Conservation (phyloP, 2,113 vertebrate genomes). For the Pipa parva region DNA sequence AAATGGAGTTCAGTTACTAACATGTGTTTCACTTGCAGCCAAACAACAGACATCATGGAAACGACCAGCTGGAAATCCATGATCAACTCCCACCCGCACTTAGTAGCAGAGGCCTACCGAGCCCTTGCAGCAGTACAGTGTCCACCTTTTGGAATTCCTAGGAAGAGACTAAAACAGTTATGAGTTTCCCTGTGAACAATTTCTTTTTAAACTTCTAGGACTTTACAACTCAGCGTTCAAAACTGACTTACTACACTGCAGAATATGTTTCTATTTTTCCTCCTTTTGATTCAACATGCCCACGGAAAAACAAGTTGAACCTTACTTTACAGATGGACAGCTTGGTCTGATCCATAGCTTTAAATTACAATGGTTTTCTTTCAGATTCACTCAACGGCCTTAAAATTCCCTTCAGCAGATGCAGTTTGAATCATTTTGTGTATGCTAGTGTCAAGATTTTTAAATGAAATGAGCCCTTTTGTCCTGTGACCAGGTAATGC, state of each 20-base stretch:
- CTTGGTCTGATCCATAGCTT: slow-evolving; percentile 81
- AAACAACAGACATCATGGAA: slow-evolving; percentile 95
- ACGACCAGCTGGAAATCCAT: slow-evolving; percentile 98
- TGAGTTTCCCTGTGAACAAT: slow-evolving; percentile 73
- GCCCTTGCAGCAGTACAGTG: slow-evolving; percentile 94
- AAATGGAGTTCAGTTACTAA: slow-evolving; percentile 4
- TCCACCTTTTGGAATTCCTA: slow-evolving; percentile 91
- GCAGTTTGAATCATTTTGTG: slow-evolving; percentile 74
- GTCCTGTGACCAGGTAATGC: slow-evolving; percentile 92
- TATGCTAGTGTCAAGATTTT: slow-evolving; percentile 67
- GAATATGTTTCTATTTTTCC: slow-evolving; percentile 55
- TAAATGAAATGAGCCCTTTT: slow-evolving; percentile 83
- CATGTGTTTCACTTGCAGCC: slow-evolving; percentile 73
- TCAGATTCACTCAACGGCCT: slow-evolving; percentile 89
- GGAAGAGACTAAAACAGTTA: slow-evolving; percentile 97
- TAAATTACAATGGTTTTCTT: slow-evolving; percentile 79
- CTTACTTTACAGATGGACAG: slow-evolving; percentile 74
- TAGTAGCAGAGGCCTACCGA: slow-evolving; percentile 96
- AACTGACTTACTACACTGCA: slow-evolving; percentile 69
- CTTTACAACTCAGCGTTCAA: slow-evolving; percentile 68
- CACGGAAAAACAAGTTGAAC: slow-evolving; percentile 60
- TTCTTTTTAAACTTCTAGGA: slow-evolving; percentile 65
- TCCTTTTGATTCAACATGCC: slow-evolving; percentile 45
- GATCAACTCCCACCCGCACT: slow-evolving; percentile 97
- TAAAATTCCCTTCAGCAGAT: slow-evolving; percentile 87